Percentiles rank a stretch among this genome's conserved stretches.
phyloP scores from a whole-genome alignment of 1,140 invertebrate genomes.

The Papilio machaon region DNA sequence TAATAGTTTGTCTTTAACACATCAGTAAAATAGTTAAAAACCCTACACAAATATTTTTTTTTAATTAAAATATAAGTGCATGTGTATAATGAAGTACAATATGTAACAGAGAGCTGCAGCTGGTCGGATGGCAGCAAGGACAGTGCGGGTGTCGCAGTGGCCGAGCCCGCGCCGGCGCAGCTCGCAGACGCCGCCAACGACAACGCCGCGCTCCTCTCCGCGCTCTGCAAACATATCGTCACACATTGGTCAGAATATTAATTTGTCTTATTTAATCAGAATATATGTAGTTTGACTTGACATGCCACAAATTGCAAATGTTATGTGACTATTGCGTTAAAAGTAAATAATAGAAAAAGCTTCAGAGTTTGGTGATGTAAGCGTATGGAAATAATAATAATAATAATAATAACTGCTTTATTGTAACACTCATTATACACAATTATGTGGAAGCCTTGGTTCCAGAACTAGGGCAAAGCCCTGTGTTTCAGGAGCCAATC shows the following conservation, averaged over 20 bases:
- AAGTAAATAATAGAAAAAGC: too few relatives aligned
- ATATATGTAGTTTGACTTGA: too few relatives aligned
- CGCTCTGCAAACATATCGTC: slow-evolving; percentile 75
- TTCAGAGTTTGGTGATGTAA: too few relatives aligned
- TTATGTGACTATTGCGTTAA: too few relatives aligned
- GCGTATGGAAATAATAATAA: too few relatives aligned
- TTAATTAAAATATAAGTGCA: neutral
- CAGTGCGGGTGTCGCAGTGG: slow-evolving; percentile 51
- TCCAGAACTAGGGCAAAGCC: too few relatives aligned
- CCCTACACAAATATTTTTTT: neutral
- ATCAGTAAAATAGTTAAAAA: neutral
- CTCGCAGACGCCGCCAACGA: slow-evolving; percentile 63
- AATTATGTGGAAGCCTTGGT: too few relatives aligned
- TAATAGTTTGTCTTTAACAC: neutral
- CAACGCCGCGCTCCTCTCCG: slow-evolving; percentile 67
- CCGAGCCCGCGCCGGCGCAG: slow-evolving; percentile 47
- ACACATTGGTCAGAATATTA: slow-evolving; percentile 66
- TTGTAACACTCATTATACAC: too few relatives aligned
- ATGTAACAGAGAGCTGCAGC: slow-evolving; percentile 64
- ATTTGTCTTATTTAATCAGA: neutral
- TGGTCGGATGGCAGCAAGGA: slow-evolving; percentile 79
- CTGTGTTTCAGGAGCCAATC: too few relatives aligned
- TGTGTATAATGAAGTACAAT: slow-evolving; percentile 19
- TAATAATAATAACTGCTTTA: too few relatives aligned
- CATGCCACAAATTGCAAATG: too few relatives aligned